phyloP scores from a whole-genome alignment of 2,113 vertebrate genomes.

The Pica pica region DNA sequence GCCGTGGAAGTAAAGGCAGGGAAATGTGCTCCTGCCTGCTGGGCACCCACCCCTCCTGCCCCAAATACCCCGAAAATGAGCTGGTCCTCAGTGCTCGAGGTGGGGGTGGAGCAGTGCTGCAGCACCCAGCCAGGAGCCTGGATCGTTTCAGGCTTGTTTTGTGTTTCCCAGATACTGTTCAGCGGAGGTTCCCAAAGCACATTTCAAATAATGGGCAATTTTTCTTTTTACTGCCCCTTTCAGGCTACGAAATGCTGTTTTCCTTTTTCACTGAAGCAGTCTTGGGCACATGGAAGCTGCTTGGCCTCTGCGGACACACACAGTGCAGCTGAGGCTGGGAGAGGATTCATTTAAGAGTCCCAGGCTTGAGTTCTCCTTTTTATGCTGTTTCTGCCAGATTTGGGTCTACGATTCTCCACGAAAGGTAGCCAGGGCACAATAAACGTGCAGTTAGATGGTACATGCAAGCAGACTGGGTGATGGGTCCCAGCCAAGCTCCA shows the following conservation, averaged over 20 bases:
- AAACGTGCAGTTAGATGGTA: background rate
- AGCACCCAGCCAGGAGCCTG: background rate
- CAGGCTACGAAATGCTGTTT: background rate
- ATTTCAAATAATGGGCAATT: background rate
- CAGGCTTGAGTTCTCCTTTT: background rate
- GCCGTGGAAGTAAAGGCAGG: background rate
- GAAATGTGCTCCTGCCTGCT: background rate
- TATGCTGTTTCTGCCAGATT: background rate
- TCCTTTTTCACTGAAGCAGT: background rate
- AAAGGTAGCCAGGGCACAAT: background rate
- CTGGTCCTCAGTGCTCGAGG: background rate
- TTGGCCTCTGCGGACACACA: background rate
- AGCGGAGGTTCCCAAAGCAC: background rate
- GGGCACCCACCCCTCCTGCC: background rate
- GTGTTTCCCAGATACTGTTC: background rate
- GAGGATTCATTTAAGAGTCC: background rate
- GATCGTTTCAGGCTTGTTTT: background rate
- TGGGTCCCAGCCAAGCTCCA: background rate
- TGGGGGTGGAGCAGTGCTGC: background rate
- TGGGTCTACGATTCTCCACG: background rate
- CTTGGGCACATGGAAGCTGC: background rate
- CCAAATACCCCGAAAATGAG: background rate
- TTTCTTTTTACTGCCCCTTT: background rate
- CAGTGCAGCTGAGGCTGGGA: fast-evolving
- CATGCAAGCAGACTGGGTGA: background rate